Base-by-base conservation (phyloP, 1,140 invertebrate genomes). In the Mycetomoellerius zeteki region DNA sequence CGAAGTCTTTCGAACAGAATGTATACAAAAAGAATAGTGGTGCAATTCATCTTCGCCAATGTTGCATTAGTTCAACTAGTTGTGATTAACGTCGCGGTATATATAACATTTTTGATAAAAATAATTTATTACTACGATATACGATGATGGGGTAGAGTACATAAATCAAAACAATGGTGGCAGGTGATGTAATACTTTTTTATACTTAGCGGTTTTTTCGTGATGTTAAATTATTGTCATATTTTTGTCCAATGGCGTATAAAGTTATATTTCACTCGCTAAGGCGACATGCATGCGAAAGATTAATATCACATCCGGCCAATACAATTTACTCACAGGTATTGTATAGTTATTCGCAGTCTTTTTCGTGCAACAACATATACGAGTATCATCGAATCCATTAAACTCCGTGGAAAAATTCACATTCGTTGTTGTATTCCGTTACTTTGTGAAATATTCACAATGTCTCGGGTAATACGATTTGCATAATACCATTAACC, bases 401-500 rank as follows among this genome's bases (percentile, higher is more conserved):
- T 84, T 84, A 84, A 84, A 75, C 27, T 30, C 58, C 47, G 65
- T 58, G 56, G 50, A 80, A 87, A 72, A 89, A 76, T 89, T 87
- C 54, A 72, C 67, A 84, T 78, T 62, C 89, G 80, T 54, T 72
- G 67, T 86, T 87, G 64, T 81, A 86, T 88, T 77, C 77, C 85
- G 85, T 73, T 64, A 71, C 75, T 86, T 90, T 90, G 84, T 78
- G 86, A 91, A 88, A 90, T 87, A 90, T 90, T 90, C 67, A 77
- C 86, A 88, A 91, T 87, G 85, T 86, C 85, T 90, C 73, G 64
- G 67, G 91, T 92, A 91, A 92, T 92, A 89, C 92, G 85, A 92
- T 92, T 92, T 92, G 82, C 92, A 92, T 92, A 92, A 92, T 92
- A 88, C 88, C 89, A 76, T 86, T 92, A 90, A 92, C 91, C 91